A percentile compares a stretch with the other conserved stretches of the same genome.
Conservation (phyloP, 1,140 invertebrate species). For the Conopomorpha cramerella region DNA sequence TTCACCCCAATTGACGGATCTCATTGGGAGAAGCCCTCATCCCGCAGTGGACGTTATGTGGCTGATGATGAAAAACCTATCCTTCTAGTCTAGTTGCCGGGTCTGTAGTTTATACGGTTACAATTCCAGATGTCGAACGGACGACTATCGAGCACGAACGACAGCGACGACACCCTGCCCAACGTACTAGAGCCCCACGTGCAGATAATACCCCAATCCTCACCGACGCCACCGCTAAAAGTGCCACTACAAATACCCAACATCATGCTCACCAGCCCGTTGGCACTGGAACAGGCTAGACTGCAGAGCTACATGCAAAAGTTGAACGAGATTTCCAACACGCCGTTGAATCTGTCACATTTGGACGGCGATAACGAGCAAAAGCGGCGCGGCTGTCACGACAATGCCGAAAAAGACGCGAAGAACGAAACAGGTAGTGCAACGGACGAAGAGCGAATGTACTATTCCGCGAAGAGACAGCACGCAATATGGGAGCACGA, state of each 20-base stretch:
- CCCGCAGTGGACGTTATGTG: neutral
- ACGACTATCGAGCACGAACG: slow-evolving; percentile 46
- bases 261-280: slow-evolving; percentile 27
- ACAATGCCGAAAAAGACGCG: slow-evolving; percentile 20
- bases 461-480: slow-evolving; percentile 49
- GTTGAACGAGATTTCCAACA: slow-evolving; percentile 46
- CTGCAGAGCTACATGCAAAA: slow-evolving; percentile 27
- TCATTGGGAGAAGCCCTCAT: too few species aligned
- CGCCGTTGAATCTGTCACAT: slow-evolving; percentile 50
- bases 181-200: slow-evolving; percentile 51
- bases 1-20: too few species aligned
- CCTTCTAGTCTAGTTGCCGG: too few species aligned
- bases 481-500: slow-evolving; percentile 58
- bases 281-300: slow-evolving; percentile 37
- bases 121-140: slow-evolving; percentile 40
- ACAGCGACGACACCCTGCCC: slow-evolving; percentile 47
- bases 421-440: slow-evolving; percentile 30
- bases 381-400: slow-evolving; percentile 23
- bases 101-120: too few species aligned
- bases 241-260: slow-evolving; percentile 12
- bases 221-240: slow-evolving; percentile 22
- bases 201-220: slow-evolving; percentile 38
- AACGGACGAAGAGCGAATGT: slow-evolving; percentile 46
- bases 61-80: too few species aligned
- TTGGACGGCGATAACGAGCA: slow-evolving; percentile 37